These are phyloP conservation scores for Shargacucullia verbasci DNA, from an alignment of 2,888 invertebrate species.

Conservation along the genomic window DNA sequence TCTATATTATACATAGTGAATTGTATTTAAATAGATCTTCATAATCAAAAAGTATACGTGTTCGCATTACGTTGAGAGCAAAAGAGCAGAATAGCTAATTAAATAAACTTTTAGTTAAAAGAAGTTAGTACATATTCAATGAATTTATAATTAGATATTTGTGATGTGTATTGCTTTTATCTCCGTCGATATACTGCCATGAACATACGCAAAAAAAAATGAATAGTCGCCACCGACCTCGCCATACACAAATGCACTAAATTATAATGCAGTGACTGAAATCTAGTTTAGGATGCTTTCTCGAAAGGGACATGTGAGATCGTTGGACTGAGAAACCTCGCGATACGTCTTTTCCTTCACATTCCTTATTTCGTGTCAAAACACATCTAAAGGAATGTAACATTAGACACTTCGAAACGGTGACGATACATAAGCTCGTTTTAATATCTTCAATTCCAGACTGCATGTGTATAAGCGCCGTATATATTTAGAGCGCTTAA, in stretches of 20 bases:
- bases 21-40: conserved; percentile 32
- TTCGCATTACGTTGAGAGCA: conserved; percentile 26
- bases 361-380: conserved; percentile 47
- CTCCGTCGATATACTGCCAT: conserved; percentile 23
- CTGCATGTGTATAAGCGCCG: conserved; percentile 11
- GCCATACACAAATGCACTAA: conserved; percentile 46
- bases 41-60: conserved; percentile 37
- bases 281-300: conserved; percentile 50
- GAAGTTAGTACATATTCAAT: conserved; percentile 9
- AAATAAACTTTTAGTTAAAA: conserved; percentile 1
- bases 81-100: conserved; percentile 8
- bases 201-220: conserved; percentile 13
- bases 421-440: conserved; percentile 27
- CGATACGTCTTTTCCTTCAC: conserved; percentile 42
- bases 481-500: conserved; percentile 27
- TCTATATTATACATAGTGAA: conserved; percentile 31
- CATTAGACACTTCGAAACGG: conserved; percentile 43
- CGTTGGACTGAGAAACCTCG: conserved; percentile 43
- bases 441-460: conserved; percentile 14
- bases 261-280: conserved; percentile 54
- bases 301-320: conserved; percentile 28
- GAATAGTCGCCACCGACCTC: conserved; percentile 40
- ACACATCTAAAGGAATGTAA: conserved; percentile 36
- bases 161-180: conserved; percentile 40
- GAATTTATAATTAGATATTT: conserved; percentile 24